A percentile compares a stretch with the other conserved stretches of the same genome.
phyloP scores from a whole-genome alignment of 2,113 vertebrate species.

The Phrynocephalus versicolor region DNA sequence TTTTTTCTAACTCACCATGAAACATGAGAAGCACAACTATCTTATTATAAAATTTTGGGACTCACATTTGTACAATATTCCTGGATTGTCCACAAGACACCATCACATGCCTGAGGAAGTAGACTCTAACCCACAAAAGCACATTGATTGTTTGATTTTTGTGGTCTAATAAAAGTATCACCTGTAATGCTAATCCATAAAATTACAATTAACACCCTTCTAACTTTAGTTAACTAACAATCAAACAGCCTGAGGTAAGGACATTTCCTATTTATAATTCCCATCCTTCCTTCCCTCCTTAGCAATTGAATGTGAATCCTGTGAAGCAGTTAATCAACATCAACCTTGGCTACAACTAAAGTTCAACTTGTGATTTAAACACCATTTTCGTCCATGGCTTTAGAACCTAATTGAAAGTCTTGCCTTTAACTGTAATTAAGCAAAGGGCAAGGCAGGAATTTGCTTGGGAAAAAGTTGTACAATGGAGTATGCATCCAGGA shows the following conservation, averaged over 20 bases:
- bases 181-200: background rate
- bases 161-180: too few species aligned
- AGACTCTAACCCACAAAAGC: too few species aligned
- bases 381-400: background rate
- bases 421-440: background rate
- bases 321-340: background rate
- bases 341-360: background rate
- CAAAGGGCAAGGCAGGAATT: background rate
- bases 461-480: background rate
- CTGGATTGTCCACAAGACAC: too few species aligned
- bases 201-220: background rate
- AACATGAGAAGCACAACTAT: too few species aligned
- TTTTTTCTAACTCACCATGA: too few species aligned
- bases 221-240: background rate
- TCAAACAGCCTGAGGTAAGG: background rate
- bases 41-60: too few species aligned
- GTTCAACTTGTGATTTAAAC: background rate
- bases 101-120: too few species aligned
- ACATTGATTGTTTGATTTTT: too few species aligned
- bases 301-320: too few species aligned
- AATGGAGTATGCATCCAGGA: background rate
- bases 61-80: too few species aligned
- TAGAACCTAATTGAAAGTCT: background rate
- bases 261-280: background rate
- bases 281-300: background rate